A percentile compares a stretch with the other conserved stretches of the same genome.
phyloP scores from a whole-genome alignment of 2,113 vertebrate species.

The Cochlearius cochlearius region DNA sequence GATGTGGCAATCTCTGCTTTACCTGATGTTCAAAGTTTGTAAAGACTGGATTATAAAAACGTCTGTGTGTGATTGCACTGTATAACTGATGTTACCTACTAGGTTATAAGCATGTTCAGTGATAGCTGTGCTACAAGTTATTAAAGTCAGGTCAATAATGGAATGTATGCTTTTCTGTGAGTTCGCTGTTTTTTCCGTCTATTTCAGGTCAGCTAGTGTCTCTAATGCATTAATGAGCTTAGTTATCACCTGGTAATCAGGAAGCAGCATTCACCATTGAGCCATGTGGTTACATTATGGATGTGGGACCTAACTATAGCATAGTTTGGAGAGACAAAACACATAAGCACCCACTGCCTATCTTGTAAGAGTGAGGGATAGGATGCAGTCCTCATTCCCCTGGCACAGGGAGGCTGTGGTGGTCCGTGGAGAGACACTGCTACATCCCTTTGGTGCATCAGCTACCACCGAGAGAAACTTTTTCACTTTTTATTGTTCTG shows the following conservation, averaged over 20 bases:
- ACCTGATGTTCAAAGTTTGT: background rate
- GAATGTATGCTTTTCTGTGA: background rate
- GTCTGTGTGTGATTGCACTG: background rate
- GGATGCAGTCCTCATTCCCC: too few species aligned
- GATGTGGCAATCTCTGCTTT: background rate
- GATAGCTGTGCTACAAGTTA: background rate
- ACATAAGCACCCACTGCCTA: too few species aligned
- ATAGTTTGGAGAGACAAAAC: background rate
- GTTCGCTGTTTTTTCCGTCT: background rate
- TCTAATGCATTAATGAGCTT: background rate
- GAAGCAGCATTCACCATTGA: background rate
- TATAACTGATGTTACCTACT: background rate
- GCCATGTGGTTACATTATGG: background rate
- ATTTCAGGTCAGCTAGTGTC: background rate
- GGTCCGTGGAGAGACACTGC: rapidly evolving
- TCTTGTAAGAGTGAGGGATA: background rate
- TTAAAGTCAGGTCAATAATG: background rate
- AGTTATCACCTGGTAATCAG: background rate
- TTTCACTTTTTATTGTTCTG: background rate
- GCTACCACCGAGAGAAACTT: background rate
- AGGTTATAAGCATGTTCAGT: background rate
- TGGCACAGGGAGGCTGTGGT: too few species aligned
- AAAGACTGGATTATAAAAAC: background rate
- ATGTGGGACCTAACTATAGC: background rate
- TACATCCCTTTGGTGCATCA: background rate